A percentile compares a stretch with the other conserved stretches of the same genome.
These are phyloP conservation scores for Bucco capensis DNA, from an alignment of 2,113 vertebrate species.

Conservation along the genomic window DNA sequence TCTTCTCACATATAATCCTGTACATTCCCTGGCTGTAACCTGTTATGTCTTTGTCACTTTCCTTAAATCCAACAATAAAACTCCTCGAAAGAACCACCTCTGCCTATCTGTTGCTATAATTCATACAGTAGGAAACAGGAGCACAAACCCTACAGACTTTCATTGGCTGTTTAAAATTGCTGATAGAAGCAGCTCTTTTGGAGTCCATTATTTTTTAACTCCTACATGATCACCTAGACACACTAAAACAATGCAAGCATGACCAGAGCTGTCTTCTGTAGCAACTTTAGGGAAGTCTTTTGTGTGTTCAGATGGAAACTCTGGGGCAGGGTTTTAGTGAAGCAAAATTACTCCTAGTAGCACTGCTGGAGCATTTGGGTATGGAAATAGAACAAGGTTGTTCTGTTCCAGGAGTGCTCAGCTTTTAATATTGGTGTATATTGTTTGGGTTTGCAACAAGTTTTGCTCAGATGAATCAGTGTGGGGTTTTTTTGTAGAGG, in stretches of 20 bases:
- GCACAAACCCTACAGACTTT: not conserved
- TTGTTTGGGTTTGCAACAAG: not conserved
- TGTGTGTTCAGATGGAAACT: not conserved
- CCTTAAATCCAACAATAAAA: not conserved
- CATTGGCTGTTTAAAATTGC: not conserved
- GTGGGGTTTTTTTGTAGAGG: not conserved
- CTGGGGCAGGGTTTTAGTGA: not conserved
- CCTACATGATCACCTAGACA: not conserved
- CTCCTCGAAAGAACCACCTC: not conserved
- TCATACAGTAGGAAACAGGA: not conserved
- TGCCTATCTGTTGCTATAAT: not conserved
- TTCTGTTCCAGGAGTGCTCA: not conserved
- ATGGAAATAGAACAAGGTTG: not conserved
- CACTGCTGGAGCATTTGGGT: not conserved
- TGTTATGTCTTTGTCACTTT: not conserved
- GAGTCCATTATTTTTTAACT: not conserved
- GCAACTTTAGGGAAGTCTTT: not conserved
- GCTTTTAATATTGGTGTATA: fast-evolving
- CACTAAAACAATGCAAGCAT: not conserved
- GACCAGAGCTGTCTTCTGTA: not conserved
- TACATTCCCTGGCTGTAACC: not conserved
- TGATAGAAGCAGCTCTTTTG: not conserved
- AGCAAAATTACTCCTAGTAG: not conserved
- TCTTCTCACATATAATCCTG: not conserved
- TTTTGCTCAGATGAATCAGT: not conserved